Evolutionary conservation across 2,113 vertebrate species (phyloP).

Genomic region (Poeciliopsis occidentalis): DNA sequence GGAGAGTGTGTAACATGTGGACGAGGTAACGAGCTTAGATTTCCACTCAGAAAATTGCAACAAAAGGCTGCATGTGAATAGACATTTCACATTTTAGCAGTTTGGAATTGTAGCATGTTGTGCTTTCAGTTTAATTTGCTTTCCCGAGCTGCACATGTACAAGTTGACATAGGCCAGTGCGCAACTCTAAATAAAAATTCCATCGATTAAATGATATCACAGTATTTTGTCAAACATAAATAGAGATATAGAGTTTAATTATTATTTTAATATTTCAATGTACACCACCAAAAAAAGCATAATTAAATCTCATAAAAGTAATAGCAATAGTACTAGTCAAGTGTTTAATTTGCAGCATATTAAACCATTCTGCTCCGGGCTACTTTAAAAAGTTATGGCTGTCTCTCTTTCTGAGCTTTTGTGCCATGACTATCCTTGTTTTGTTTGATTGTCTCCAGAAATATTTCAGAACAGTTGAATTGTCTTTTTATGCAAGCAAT

Average conservation of each 20-base stretch:
- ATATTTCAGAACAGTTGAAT: neutral
- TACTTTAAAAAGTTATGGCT: neutral
- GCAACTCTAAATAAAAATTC: too few species aligned
- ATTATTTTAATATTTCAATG: neutral
- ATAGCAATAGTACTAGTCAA: neutral
- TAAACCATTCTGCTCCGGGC: neutral
- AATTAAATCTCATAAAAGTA: neutral
- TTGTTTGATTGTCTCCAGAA: neutral
- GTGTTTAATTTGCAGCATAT: neutral
- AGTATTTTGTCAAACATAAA: neutral
- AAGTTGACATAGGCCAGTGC: neutral
- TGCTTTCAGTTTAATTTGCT: neutral
- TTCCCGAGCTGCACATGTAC: neutral
- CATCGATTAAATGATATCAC: too few species aligned
- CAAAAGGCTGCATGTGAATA: neutral
- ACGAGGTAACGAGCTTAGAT: neutral
- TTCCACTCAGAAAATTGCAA: neutral
- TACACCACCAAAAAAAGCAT: neutral
- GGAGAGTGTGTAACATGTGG: neutral
- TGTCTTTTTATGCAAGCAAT: neutral
- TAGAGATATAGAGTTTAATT: neutral
- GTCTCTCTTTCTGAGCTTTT: neutral
- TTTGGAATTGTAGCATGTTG: neutral
- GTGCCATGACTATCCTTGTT: neutral
- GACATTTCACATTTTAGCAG: neutral